Conservation (phyloP, 2,797 vertebrate species). For the Trachops cirrhosus region DNA sequence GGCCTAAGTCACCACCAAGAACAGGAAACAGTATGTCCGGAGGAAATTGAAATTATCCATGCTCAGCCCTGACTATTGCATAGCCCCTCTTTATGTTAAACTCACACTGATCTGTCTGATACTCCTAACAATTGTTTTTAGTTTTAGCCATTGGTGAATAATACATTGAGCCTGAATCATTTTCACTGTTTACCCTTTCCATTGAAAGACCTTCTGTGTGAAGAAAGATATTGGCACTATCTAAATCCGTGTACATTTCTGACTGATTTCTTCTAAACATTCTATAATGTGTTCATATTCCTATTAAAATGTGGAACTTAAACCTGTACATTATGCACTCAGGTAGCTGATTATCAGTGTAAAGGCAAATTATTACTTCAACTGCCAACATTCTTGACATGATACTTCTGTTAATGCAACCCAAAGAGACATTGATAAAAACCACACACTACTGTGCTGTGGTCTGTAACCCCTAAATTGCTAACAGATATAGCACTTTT, state of each 20-base stretch:
- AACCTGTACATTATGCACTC: not conserved
- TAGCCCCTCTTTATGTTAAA: not conserved
- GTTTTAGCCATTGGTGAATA: not conserved
- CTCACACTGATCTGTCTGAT: not conserved
- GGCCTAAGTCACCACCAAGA: constrained; percentile 45
- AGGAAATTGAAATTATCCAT: not conserved
- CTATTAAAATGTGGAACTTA: not conserved
- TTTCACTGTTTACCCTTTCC: not conserved
- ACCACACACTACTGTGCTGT: not conserved
- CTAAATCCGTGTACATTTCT: not conserved
- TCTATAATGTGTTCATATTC: not conserved
- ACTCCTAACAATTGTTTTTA: not conserved
- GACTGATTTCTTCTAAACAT: not conserved
- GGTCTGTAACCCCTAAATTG: not conserved
- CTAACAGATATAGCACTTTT: not conserved
- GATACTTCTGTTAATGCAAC: not conserved
- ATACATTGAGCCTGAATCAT: not conserved
- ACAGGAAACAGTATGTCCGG: not conserved
- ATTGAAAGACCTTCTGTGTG: not conserved
- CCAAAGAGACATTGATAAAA: not conserved
- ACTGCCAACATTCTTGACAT: not conserved
- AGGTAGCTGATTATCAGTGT: not conserved
- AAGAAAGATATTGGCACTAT: not conserved
- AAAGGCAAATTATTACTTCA: constrained; percentile 9
- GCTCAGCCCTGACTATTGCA: not conserved